A percentile compares a stretch with the other conserved stretches of the same genome.
These are phyloP conservation scores for Drosophila atroscutellata DNA, from an alignment of 2,888 invertebrate species.

Conservation along the genomic window DNA sequence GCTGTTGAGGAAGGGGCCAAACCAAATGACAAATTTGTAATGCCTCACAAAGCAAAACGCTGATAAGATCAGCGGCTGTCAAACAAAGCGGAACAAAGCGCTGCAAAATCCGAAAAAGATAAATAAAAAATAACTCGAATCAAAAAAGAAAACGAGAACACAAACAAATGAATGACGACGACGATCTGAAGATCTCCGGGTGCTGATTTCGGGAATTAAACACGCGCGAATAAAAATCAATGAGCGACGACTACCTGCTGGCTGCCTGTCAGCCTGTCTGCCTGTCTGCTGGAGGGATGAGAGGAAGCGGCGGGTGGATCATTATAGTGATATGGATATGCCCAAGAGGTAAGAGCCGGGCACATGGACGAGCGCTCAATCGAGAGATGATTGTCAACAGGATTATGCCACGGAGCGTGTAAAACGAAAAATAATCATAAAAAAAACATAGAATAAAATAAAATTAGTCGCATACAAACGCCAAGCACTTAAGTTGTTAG, in stretches of 20 bases:
- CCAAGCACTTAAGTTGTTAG: conserved; percentile 77
- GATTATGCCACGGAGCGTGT: conserved; percentile 51
- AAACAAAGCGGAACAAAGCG: conserved; percentile 66
- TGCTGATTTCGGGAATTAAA: conserved; percentile 77
- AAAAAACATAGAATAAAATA: conserved; percentile 44
- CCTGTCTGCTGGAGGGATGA: background rate
- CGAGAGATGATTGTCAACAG: conserved; percentile 71
- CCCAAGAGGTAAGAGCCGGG: conserved; percentile 3
- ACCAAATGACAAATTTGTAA: conserved; percentile 79
- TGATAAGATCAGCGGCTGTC: conserved; percentile 80
- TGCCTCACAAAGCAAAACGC: conserved; percentile 76
- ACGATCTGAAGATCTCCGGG: conserved; percentile 69
- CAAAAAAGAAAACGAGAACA: conserved; percentile 25
- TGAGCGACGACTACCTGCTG: conserved; percentile 58
- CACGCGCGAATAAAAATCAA: conserved; percentile 80
- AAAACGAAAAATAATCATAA: conserved; percentile 51
- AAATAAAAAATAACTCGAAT: conserved; percentile 19
- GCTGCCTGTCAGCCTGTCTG: conserved; percentile 1
- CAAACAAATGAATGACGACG: conserved; percentile 62
- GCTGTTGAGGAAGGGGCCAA: conserved; percentile 23
- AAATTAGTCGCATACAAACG: conserved; percentile 70
- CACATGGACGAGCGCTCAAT: conserved; percentile 66
- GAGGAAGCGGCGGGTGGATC: conserved; percentile 12
- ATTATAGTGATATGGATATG: conserved; percentile 38
- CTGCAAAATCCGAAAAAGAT: conserved; percentile 39